Evolutionary conservation across 2,888 invertebrate species (phyloP).

Genomic region (Sepioteuthis lessoniana): DNA sequence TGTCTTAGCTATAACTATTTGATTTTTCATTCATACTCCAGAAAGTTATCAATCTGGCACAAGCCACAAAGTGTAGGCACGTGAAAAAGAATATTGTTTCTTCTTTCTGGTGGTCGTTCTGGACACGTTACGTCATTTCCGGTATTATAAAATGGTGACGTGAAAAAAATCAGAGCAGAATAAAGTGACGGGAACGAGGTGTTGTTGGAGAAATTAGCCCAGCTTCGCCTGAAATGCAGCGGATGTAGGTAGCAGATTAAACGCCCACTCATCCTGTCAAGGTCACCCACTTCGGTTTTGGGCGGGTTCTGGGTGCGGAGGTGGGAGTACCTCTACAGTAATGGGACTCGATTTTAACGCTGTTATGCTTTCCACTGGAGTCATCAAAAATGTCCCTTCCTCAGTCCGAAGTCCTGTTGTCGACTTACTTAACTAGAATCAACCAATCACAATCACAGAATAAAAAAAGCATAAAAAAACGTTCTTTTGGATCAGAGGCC

Average conservation of each 20-base stretch:
- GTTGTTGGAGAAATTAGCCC: not conserved
- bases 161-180: not conserved
- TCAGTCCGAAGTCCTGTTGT: not conserved
- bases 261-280: not conserved
- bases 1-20: too few species aligned
- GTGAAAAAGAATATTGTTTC: not conserved
- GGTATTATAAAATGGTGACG: not conserved
- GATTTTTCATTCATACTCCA: too few species aligned
- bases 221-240: not conserved
- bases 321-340: not conserved
- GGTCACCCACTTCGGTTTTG: not conserved
- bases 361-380: not conserved
- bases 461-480: too few species aligned
- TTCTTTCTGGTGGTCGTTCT: not conserved
- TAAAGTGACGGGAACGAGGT: too few species aligned
- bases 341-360: not conserved
- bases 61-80: too few species aligned
- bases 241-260: not conserved
- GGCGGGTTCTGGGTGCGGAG: accelerated
- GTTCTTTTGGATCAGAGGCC: too few species aligned
- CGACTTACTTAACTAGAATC: not conserved
- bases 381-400: not conserved
- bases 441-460: too few species aligned
- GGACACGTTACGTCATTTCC: not conserved
- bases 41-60: too few species aligned